Base-by-base conservation (phyloP, 2,113 vertebrate genomes). In the Myiopsitta monachus region DNA sequence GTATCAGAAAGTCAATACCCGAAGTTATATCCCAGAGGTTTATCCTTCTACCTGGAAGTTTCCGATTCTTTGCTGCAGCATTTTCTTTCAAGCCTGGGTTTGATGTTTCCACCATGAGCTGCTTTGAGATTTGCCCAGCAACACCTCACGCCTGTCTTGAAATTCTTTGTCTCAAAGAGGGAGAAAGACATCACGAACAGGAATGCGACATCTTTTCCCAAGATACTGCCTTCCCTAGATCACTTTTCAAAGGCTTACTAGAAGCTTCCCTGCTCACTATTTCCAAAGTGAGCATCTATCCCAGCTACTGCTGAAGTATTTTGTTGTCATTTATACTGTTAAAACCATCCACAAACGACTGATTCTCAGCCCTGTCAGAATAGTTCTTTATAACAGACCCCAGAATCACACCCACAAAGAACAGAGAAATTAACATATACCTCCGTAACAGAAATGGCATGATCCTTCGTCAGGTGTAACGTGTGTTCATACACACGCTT, bases 141-240 rank as follows among this genome's bases (percentile, higher is more conserved):
- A 66, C 73, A 18, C 64, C 89, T 51, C 18, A 11, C 46, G 88
- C 96, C 66, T 96, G 94, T 63, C 49, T 82, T 8, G 89, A 92
- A 66, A 91, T 97, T 36, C 75, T 97, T 67, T 72, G 13, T 18
- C 72, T 36, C 78, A 97, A 96, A 94, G 12, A 38, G 57, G 9
- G 52, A 55, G 13, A 43, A 30, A 52, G 52, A 17, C 26, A 38
- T 3, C 1, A 3, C 7, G 49, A 54, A 22, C 24, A 31, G 62
- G 26, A 13, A 54, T 4, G 16, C 12, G 17, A 22, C 41, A 28
- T 38, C 55, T 69, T 54, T 33, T 22, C 38, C 46, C 31, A 28
- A 30, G 8, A 41, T 9, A 39, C 0, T 72, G 23, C 28, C 41
- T 66, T 64, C 38, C 46, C 63, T 46, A 52, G n/a, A 69, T 76